Percentiles rank a stretch among this genome's conserved stretches.
phyloP scores from a whole-genome alignment of 2,888 invertebrate species.

The Synanthedon andrenaeformis region DNA sequence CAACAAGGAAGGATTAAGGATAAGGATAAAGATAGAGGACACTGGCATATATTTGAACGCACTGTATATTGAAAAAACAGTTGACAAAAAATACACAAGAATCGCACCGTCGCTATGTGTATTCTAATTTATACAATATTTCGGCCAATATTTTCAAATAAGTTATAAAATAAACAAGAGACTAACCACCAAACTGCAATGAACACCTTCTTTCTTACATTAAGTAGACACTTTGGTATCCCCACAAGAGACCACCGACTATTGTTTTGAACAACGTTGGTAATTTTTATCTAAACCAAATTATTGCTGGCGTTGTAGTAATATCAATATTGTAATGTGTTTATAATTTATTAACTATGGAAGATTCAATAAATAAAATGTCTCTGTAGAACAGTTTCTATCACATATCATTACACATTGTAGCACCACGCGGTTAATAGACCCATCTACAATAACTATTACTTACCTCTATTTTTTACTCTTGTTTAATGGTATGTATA shows the following conservation, averaged over 20 bases:
- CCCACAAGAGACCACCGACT: slow-evolving; percentile 37
- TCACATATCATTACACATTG: slow-evolving; percentile 68
- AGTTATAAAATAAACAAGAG: no score
- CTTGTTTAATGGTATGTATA: slow-evolving; percentile 67
- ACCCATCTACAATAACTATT: slow-evolving; percentile 60
- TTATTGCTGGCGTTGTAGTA: slow-evolving; percentile 49
- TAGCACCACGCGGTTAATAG: slow-evolving; percentile 70
- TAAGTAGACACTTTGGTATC: slow-evolving; percentile 41
- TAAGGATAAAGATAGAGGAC: no score
- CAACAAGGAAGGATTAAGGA: no score
- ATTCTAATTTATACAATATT: no score
- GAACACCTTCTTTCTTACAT: slow-evolving; percentile 10
- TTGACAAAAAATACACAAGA: no score
- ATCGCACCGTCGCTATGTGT: no score
- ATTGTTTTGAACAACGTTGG: slow-evolving; percentile 33
- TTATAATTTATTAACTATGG: slow-evolving; percentile 59
- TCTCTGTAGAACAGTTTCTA: slow-evolving; percentile 67
- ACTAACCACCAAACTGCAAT: not conserved
- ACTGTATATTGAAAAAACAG: no score
- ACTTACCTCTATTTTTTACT: slow-evolving; percentile 59
- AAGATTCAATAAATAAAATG: slow-evolving; percentile 68
- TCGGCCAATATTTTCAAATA: no score
- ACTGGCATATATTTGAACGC: no score
- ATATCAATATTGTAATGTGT: slow-evolving; percentile 44
- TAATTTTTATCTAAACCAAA: slow-evolving; percentile 40